Percentiles rank a stretch among this genome's conserved stretches.
Evolutionary conservation across 2,113 vertebrate genomes (phyloP).

Genomic region (Oncorhynchus clarkii): DNA sequence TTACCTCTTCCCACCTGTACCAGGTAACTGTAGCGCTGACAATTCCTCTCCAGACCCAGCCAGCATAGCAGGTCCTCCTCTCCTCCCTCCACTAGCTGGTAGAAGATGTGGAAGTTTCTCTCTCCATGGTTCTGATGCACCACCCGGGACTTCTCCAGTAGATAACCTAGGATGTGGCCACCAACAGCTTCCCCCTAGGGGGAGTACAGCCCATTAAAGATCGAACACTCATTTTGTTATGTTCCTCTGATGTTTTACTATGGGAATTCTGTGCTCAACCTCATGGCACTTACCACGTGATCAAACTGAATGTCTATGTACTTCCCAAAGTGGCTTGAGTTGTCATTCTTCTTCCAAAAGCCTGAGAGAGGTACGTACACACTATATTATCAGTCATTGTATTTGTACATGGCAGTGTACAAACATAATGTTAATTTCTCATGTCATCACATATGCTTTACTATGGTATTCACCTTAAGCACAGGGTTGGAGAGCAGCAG

Average conservation of each 20-base stretch:
- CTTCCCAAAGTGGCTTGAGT: constrained; percentile 97
- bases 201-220: constrained; percentile 53
- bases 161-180: constrained; percentile 93
- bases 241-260: no score
- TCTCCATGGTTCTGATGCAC: constrained; percentile 93
- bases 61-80: constrained; percentile 40
- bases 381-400: neutral
- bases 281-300: constrained; percentile 79
- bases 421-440: neutral
- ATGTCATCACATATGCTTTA: neutral
- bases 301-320: constrained; percentile 99
- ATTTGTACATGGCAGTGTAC: neutral
- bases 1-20: constrained; percentile 51
- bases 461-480: constrained; percentile 79
- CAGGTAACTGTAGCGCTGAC: no score
- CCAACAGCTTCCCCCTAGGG: constrained; percentile 91
- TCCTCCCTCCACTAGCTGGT: constrained; percentile 89
- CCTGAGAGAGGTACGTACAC: constrained; percentile 70
- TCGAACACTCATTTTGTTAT: neutral
- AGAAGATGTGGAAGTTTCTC: constrained; percentile 98
- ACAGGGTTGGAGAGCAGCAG: constrained; percentile 94
- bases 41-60: no score
- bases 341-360: constrained; percentile 97
- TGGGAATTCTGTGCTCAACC: neutral
- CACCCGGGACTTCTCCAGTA: constrained; percentile 94